phyloP scores from a whole-genome alignment of 2,797 vertebrate species.

The Oreochromis mossambicus region DNA sequence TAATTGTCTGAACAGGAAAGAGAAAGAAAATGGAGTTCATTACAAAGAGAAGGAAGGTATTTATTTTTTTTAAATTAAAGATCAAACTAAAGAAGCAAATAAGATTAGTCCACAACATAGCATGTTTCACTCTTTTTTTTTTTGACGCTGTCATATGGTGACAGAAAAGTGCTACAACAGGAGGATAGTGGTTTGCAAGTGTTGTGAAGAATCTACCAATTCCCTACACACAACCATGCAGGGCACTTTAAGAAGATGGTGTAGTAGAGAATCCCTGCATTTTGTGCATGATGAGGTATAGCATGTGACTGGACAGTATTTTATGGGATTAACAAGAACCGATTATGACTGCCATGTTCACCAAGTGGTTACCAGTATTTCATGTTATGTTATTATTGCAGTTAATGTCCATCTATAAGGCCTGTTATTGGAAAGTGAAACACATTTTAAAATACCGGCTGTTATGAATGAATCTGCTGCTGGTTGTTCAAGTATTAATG shows the following conservation, averaged over 20 bases:
- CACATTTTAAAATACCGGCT: background rate
- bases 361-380: background rate
- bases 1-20: background rate
- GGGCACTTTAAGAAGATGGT: background rate
- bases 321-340: background rate
- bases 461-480: background rate
- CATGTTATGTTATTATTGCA: background rate
- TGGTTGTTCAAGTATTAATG: background rate
- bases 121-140: background rate
- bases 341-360: background rate
- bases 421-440: background rate
- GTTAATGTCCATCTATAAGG: background rate
- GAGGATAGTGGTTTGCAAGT: background rate
- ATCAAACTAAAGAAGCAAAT: background rate
- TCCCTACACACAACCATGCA: background rate
- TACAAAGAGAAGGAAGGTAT: background rate
- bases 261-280: background rate
- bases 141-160: background rate
- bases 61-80: rapidly evolving
- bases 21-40: background rate
- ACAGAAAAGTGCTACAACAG: background rate
- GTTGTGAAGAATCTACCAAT: background rate
- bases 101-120: background rate
- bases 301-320: background rate
- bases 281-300: background rate